Percentiles rank a stretch among this genome's conserved stretches.
Conservation (phyloP, 2,888 invertebrate species). For the Volucella inanis region DNA sequence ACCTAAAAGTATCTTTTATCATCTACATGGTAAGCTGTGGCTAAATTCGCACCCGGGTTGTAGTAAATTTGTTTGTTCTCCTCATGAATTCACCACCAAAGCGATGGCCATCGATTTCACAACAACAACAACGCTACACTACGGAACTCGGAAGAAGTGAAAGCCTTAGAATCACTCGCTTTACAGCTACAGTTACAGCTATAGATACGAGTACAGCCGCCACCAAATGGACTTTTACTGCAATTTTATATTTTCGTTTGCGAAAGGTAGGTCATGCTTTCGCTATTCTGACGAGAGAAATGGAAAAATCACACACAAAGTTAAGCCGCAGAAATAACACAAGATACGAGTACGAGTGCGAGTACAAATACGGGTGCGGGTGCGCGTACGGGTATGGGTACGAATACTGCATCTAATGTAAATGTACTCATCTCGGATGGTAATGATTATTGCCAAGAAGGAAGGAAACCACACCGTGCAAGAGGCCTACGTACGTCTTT, state of each 20-base stretch:
- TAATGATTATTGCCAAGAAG: neutral
- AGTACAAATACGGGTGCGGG: no score
- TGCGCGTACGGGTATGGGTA: neutral
- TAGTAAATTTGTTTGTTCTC: constrained; percentile 19
- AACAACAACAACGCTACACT: constrained; percentile 28
- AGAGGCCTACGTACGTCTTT: constrained; percentile 1
- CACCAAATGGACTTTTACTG: constrained; percentile 74
- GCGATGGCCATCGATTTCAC: constrained; percentile 32
- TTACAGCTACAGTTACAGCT: no score
- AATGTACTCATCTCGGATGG: constrained; percentile 7
- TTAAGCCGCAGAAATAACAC: neutral
- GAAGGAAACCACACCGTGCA: constrained; percentile 36
- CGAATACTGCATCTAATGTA: constrained; percentile 8
- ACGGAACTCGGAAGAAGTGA: constrained; percentile 72
- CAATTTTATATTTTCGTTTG: constrained; percentile 74
- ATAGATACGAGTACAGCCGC: constrained; percentile 16
- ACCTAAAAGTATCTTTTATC: constrained; percentile 24
- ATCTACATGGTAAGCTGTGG: neutral
- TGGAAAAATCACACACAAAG: constrained; percentile 43
- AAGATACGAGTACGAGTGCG: no score
- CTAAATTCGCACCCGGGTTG: constrained; percentile 46
- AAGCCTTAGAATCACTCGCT: constrained; percentile 70
- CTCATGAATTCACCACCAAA: constrained; percentile 9
- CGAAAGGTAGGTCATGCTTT: constrained; percentile 78
- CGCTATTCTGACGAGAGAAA: constrained; percentile 74